Percentiles rank a stretch among this genome's conserved stretches.
Evolutionary conservation across 2,888 invertebrate genomes (phyloP).

Genomic region (Andrena minutula): DNA sequence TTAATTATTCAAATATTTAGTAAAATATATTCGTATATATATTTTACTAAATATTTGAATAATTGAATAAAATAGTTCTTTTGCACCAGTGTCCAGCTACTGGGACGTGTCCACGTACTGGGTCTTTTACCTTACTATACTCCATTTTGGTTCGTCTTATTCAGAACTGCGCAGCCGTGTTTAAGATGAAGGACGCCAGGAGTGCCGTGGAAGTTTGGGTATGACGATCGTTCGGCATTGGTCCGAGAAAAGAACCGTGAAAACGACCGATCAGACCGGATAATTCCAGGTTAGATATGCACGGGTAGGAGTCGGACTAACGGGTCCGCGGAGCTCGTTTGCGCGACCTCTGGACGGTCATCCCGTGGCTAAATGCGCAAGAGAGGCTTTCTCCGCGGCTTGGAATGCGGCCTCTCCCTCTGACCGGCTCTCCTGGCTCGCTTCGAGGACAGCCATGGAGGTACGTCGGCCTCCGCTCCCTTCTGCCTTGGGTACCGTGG

Average conservation of each 20-base stretch:
- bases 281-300: conserved; percentile 59
- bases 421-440: conserved; percentile 51
- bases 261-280: conserved; percentile 24
- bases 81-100: no score
- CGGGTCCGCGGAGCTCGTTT: conserved; percentile 61
- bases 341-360: conserved; percentile 69
- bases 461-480: conserved; percentile 61
- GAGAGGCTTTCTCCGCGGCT: conserved; percentile 80
- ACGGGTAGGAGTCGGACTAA: conserved; percentile 48
- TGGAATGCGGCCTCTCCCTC: conserved; percentile 79
- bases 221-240: background rate
- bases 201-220: background rate
- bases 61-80: no score
- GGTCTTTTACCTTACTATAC: no score
- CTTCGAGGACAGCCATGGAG: conserved; percentile 61
- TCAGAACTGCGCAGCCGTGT: no score
- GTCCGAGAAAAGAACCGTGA: conserved; percentile 11
- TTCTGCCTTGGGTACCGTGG: conserved; percentile 10
- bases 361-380: conserved; percentile 66
- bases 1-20: no score
- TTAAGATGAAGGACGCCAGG: background rate
- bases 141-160: no score
- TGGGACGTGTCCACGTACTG: no score
- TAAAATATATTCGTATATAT: no score
- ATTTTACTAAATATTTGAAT: no score